These are phyloP conservation scores for Sinella curviseta DNA, from an alignment of 1,140 invertebrate species.

Conservation along the genomic window DNA sequence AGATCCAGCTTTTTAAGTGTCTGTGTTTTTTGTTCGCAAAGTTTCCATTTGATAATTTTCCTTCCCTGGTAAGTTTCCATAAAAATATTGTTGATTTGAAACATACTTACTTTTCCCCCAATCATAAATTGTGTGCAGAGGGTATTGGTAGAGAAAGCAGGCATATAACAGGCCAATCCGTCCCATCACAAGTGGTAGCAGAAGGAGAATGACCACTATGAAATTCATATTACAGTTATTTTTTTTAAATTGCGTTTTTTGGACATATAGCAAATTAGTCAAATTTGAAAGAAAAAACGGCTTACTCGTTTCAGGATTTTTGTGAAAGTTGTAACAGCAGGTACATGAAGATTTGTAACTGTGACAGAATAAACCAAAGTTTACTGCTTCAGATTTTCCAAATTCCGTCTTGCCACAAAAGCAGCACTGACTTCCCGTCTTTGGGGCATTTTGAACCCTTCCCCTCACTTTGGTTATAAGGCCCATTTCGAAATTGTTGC, in stretches of 20 bases:
- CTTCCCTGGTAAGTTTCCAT: not conserved
- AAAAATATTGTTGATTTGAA: not conserved
- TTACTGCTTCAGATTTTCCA: not conserved
- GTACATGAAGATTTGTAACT: slow-evolving; percentile 9
- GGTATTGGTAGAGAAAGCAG: slow-evolving; percentile 42
- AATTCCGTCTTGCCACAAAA: not conserved
- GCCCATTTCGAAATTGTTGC: slow-evolving; percentile 30
- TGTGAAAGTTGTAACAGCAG: slow-evolving; percentile 33
- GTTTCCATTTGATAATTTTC: not conserved
- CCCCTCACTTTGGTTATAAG: slow-evolving; percentile 38
- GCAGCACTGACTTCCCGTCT: not conserved
- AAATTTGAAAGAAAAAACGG: not conserved
- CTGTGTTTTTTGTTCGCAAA: not conserved
- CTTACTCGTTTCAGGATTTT: slow-evolving; percentile 42
- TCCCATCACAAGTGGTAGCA: slow-evolving; percentile 41
- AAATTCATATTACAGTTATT: too few relatives aligned
- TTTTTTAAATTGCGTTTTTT: too few relatives aligned
- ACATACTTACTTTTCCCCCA: slow-evolving; percentile 31
- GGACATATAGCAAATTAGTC: too few relatives aligned
- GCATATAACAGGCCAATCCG: slow-evolving; percentile 40
- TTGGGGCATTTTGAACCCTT: slow-evolving; percentile 21
- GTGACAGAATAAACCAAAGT: not conserved
- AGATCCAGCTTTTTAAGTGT: not conserved
- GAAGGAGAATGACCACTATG: slow-evolving; percentile 36
- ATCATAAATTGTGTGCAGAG: slow-evolving; percentile 35